Evolutionary conservation across 2,797 vertebrate species (phyloP), one percentile per base, ranked within the genome.

Genomic region (Tenualosa thibaudeaui): DNA sequence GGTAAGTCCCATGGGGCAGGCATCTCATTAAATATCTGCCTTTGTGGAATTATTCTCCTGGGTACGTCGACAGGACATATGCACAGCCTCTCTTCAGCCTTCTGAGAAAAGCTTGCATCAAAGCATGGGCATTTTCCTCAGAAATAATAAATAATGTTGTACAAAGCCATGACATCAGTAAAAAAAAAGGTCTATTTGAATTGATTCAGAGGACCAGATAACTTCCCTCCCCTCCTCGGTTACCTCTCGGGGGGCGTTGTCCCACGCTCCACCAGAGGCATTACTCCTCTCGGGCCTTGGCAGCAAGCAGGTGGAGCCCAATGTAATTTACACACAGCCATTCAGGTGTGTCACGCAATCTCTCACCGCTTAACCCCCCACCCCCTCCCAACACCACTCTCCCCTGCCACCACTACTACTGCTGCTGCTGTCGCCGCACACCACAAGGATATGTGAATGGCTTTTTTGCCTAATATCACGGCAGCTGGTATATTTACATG

Each of bases 201-300:
- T 90, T 90, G 92, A 90, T 94, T 93, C 90, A 89, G 86, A 90
- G 85, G 86, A 88, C 50, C 90, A 83, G 89, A 92, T 93, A 94
- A 93, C 90, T 94, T 91, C 86, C 88, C 10, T 71, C 13, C 26
- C 40, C 15, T 71, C 26, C 26, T 2, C 12, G 31, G 31, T 9
- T 68, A 10, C 26, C 7, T 31, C 62, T 46, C 40, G 19, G 37
- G 71, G 65, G 65, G 12, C 8, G 71, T 19, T 2, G 19, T 78
- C 37, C 37, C 71, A 19, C 37, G 31, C 68, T 5, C 37, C 68
- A 43, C 54, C 0, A 19, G 49, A 56, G 81, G 54, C 81, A 84
- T 60, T 85, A 85, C 60, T 85, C 87, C 86, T 65, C 60, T 49
- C 40, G 22, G 17, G 40, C 19, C 60, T 81, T 31, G 10, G 49